Conservation (phyloP, 2,888 invertebrate genomes). For the Omphaloscelis lunosa region DNA sequence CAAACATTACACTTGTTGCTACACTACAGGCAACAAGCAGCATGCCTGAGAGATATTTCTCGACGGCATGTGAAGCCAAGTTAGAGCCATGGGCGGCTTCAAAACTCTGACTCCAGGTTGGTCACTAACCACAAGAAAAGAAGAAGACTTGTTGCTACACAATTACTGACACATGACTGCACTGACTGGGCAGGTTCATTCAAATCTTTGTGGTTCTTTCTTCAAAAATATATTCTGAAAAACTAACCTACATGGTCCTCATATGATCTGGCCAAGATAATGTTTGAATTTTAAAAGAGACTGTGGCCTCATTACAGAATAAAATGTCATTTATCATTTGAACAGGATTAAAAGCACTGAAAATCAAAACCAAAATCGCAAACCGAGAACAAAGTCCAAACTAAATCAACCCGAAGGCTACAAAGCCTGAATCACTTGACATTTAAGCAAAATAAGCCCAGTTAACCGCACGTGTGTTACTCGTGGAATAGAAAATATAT, state of each 20-base stretch:
- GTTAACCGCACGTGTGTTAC: conserved; percentile 60
- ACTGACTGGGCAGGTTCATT: no score
- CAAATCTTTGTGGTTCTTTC: neutral
- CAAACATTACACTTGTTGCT: neutral
- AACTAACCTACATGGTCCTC: neutral
- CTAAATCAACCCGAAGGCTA: conserved; percentile 43
- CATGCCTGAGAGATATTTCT: no score
- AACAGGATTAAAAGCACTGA: conserved; percentile 12
- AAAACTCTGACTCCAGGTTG: no score
- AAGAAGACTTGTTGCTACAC: neutral
- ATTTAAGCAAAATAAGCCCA: conserved; percentile 59
- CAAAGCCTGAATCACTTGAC: conserved; percentile 56
- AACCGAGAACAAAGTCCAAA: conserved; percentile 35
- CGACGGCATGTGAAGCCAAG: no score
- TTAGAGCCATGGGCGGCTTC: no score
- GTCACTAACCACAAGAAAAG: no score
- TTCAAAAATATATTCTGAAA: neutral
- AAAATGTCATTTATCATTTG: neutral
- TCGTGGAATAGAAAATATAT: conserved; percentile 62
- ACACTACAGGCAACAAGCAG: no score
- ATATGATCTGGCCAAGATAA: neutral
- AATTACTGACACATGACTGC: neutral
- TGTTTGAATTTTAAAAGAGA: neutral
- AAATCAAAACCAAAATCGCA: conserved; percentile 43
- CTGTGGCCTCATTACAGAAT: neutral